Base-by-base conservation (phyloP, 2,797 vertebrate species). In the Eptatretus atami region DNA sequence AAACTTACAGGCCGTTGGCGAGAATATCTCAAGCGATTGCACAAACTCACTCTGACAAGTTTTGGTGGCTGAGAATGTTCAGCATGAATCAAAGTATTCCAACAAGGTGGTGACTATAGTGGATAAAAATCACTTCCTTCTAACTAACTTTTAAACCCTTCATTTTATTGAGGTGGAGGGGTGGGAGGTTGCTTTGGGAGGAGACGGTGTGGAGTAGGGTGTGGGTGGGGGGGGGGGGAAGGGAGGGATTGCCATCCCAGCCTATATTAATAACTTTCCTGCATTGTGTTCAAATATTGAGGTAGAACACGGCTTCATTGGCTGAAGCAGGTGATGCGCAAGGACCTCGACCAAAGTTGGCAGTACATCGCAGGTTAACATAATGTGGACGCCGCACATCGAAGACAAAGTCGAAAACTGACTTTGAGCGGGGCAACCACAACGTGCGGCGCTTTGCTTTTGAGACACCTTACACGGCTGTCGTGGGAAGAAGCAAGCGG, bases 81-180 rank as follows among this genome's bases (percentile, higher is more conserved):
- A 92, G n/a, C 72, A 96, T 98, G 78, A n/a, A 95, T 98, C 73
- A 88, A 98, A 72, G 92, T n/a, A 98, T 72, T 98, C 92, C 68
- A 96, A 95, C 67, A 96, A 95, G 83, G 92, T 92, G 31, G 31
- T 31, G 31, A 31, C 6, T 31, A 31, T 31, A 31, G 31, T 31
- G 31, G 31, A 31, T 31, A n/a, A n/a, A 31, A 31, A 6, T 31
- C 31, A 3, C 3, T 31, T 31, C 31, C 31, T 31, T 31, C 31
- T 31, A 31, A 31, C 31, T 31, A 3, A 3, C 31, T 31, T 31
- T 31, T 31, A 31, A 31, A n/a, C n/a, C n/a, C 6, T 6, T 6
- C 31, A 31, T 31, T 31, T 31, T 31, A n/a, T n/a, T n/a, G n/a
- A n/a, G n/a, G n/a, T n/a, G n/a, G n/a, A n/a, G n/a, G n/a, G n/a